A percentile compares a stretch with the other conserved stretches of the same genome.
Evolutionary conservation across 2,113 vertebrate species (phyloP).

Genomic region (Gymnorhina tibicen): DNA sequence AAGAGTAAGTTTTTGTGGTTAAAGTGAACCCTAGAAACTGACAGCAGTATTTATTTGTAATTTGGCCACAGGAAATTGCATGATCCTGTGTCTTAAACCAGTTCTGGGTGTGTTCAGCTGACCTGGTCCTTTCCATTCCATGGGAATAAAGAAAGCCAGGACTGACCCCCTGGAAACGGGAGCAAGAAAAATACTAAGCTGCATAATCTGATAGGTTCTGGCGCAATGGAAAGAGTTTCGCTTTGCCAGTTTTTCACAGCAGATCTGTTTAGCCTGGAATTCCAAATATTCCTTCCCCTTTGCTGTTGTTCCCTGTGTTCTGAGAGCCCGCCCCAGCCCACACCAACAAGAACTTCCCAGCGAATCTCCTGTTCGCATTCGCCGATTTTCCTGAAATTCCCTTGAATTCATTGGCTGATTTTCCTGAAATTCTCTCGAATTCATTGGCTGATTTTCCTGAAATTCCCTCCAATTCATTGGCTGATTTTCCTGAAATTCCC

Average conservation of each 20-base stretch:
- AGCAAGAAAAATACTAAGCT: not conserved
- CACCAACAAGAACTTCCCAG: not conserved
- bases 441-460: not conserved
- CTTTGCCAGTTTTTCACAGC: not conserved
- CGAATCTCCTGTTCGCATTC: not conserved
- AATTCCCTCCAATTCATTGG: not conserved
- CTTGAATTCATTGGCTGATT: not conserved
- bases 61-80: not conserved
- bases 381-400: not conserved
- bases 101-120: not conserved
- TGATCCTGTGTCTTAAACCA: not conserved
- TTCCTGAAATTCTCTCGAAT: not conserved
- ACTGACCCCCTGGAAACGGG: not conserved
- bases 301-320: no score
- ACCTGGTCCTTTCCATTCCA: accelerated
- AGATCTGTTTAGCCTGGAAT: not conserved
- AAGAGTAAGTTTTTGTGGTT: not conserved
- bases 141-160: not conserved
- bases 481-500: not conserved
- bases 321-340: not conserved
- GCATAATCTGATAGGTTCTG: not conserved
- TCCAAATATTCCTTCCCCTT: accelerated
- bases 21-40: not conserved
- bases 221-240: accelerated
- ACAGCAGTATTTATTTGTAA: not conserved